These are phyloP conservation scores for Tautogolabrus adspersus DNA, from an alignment of 2,113 vertebrate genomes.

Conservation along the genomic window DNA sequence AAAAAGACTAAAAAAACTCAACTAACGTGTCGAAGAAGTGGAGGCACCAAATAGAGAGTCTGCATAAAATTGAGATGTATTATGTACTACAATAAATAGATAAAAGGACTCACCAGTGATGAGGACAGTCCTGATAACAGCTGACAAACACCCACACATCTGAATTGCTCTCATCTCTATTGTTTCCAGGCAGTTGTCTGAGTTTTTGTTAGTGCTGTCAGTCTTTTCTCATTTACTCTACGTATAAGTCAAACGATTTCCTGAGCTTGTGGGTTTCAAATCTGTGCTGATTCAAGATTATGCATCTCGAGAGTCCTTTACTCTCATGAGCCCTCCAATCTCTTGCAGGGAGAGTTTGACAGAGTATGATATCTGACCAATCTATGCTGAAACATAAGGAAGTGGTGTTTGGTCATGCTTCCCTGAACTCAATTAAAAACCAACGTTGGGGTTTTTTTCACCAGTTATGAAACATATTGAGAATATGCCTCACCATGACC, in stretches of 20 bases:
- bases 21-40: too few species aligned
- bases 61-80: too few species aligned
- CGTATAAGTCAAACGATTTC: conserved; percentile 47
- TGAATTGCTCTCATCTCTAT: conserved; percentile 28
- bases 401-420: too few species aligned
- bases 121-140: conserved; percentile 41
- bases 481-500: too few species aligned
- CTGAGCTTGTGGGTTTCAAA: conserved; percentile 58
- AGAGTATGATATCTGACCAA: too few species aligned
- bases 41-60: too few species aligned
- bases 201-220: background rate
- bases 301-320: background rate
- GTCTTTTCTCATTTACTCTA: background rate
- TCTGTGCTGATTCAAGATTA: conserved; percentile 32
- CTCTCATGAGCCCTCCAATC: background rate
- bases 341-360: too few species aligned
- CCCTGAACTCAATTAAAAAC: too few species aligned
- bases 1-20: too few species aligned
- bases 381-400: too few species aligned
- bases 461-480: too few species aligned
- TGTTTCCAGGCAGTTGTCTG: background rate
- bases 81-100: background rate
- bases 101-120: conserved; percentile 69
- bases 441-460: too few species aligned
- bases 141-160: conserved; percentile 7